Base-by-base conservation (phyloP, 2,797 vertebrate species). In the Poeciliopsis turneri region DNA sequence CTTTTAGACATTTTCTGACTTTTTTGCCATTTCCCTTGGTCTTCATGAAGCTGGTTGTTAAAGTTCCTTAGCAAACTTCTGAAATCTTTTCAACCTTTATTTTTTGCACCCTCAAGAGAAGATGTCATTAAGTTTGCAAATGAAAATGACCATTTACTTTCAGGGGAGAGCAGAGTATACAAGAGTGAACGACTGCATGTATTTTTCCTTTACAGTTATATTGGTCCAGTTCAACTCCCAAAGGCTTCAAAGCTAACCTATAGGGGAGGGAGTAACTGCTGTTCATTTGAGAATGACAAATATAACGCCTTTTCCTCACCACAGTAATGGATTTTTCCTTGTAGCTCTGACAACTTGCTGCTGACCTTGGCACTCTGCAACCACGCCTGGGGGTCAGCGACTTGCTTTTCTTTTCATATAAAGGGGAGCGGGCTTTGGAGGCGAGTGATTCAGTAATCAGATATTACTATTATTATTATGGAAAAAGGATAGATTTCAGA, bases 261-360 rank as follows among this genome's bases (percentile, higher is more conserved):
- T 69, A 51, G 23, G 75, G 81, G 57, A 79, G 81, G 71, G 85
- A 82, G 85, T 51, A 72, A 71, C 78, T 77, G 75, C 83, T 87
- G 82, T 87, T 89, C 82, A 85, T 89, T 87, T 86, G 83, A 90
- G 86, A 90, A 89, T 89, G 89, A 88, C 82, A 91, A 92, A 89
- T 89, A 83, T 84, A 78, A 81, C 86, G 89, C 84, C 86, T 88
- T 83, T 84, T 51, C 71, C 75, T 64, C 8, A 45, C 82, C 51
- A 59, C 74, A 5, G 83, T 86, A 84, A 92, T 91, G 83, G 86
- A 84, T 91, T 88, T 90, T 85, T 84, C 74, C 81, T 76, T 84
- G 86, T 83, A 80, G 79, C 66, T 78, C 78, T 84, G 83, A 89
- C 84, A 85, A 84, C 79, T 85, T 30, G 64, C 79, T 18, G 53